These are phyloP conservation scores for Eidolon helvum DNA, from an alignment of 2,113 vertebrate genomes.

Conservation along the genomic window DNA sequence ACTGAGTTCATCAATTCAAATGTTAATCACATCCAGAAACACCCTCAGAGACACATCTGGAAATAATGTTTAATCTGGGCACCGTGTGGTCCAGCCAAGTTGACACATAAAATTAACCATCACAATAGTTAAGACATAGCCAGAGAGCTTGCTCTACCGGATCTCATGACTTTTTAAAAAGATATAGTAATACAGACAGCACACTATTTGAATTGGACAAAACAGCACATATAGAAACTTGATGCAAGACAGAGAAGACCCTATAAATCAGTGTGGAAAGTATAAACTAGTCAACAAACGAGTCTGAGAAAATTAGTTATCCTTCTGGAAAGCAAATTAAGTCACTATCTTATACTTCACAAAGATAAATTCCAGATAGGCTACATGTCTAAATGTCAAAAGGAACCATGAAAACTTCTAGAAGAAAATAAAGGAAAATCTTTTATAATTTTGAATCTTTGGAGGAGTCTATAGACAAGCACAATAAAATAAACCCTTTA, in stretches of 20 bases:
- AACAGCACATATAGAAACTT: neutral
- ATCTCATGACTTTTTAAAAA: neutral
- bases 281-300: neutral
- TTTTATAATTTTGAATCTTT: constrained; percentile 10
- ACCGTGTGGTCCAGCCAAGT: neutral
- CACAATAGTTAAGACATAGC: neutral
- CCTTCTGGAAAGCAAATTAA: constrained; percentile 38
- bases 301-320: neutral
- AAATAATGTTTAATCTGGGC: neutral
- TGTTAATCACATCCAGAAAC: neutral
- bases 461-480: neutral
- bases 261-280: neutral
- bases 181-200: neutral
- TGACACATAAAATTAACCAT: neutral
- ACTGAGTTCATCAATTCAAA: neutral
- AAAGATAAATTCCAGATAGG: constrained; percentile 4
- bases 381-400: neutral
- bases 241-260: neutral
- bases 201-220: neutral
- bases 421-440: neutral
- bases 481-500: neutral
- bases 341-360: neutral
- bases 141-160: neutral
- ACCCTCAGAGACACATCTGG: neutral
- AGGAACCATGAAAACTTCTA: neutral